Evolutionary conservation across 2,113 vertebrate species (phyloP), one percentile per base, ranked within the genome.

Genomic region (Phalacrocorax aristotelis): DNA sequence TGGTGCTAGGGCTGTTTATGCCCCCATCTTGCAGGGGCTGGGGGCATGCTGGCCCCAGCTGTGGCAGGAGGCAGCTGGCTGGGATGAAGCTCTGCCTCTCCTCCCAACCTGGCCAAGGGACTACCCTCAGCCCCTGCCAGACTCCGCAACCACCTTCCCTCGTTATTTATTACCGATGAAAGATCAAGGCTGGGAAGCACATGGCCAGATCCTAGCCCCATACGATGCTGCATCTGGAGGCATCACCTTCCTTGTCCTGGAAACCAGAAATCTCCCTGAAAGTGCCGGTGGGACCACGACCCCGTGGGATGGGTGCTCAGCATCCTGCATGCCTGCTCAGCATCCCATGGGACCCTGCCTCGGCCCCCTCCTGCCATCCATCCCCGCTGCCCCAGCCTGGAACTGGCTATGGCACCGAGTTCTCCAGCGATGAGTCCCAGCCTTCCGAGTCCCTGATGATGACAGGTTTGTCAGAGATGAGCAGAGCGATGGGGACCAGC

Each of bases 391-490:
- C 58, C 71, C 76, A 21, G 30, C 70, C 46, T 8, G 21, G 11
- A 2, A 2, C 2, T 2, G 64, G 55, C 49, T 58, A 49, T 0
- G 2, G 62, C 78, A 69, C 36, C 7, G 0, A 11, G 17, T 55
- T 11, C 64, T 61, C 80, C 1, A 1, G 70, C 0, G 1, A 7
- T 4, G 19, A 54, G 29, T 86, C 88, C 69, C 74, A 70, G 22
- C 77, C 65, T 36, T 77, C 89, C 72, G 48, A 42, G 0, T 75
- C 81, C 76, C 83, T 77, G 85, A 96, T 77, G 79, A 88, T 88
- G 87, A 96, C 3, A 32, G 97, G 93, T 49, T 96, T 97, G 80
- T 97, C 48, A 0, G 93, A 96, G 83, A 97, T 90, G 93, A 94
- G 96, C 82, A 96, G 71, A 52, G 92, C 48, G 2, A 95, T 91